Evolutionary conservation across 2,888 invertebrate genomes (phyloP), one percentile per base, ranked within the genome.

Genomic region (Arctia plantaginis): DNA sequence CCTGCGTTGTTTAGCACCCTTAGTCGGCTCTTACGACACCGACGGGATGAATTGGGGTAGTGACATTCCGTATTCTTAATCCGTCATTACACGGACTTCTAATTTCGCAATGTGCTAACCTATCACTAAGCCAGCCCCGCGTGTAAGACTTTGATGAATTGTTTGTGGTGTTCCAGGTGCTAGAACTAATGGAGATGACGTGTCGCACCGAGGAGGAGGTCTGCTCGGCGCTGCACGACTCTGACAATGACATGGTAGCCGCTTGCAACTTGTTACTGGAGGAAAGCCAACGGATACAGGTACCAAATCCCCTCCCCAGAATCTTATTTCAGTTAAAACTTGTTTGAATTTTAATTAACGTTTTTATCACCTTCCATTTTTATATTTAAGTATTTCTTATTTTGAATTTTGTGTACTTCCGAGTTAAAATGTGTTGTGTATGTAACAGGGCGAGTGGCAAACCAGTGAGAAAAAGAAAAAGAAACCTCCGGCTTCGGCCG

Each of bases 201-300:
- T 97, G 98, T 86, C 97, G 98, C 89, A 97, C 98, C 72, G 98
- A 98, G 91, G 99, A 99, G 91, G 98, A 98, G 93, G 99, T 98
- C 73, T 98, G 98, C 89, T 98, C 98, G 91, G 99, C 99, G 77
- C 97, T 99, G 75, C 98, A 99, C 92, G 99, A 99, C 96, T 98
- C 98, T 89, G 98, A 99, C 95, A 97, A 98, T 92, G 99, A 99
- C 95, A 96, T 98, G 90, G 97, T 98, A 86, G 97, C 97, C 89
- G 99, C 99, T 79, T 97, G 98, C 86, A 97, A 98, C 89, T 97
- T 98, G 94, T 96, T 98, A 79, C 96, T 98, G 72, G 98, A 98
- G 92, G 97, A 98, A 77, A 96, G 95, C 68, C 96, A 96, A 87
- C 90, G 92, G 88, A 93, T 93, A 93, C 96, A 97, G 95, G 97